A percentile compares a stretch with the other conserved stretches of the same genome.
phyloP scores from a whole-genome alignment of 2,797 vertebrate species.

The Jordanella pulchra region DNA sequence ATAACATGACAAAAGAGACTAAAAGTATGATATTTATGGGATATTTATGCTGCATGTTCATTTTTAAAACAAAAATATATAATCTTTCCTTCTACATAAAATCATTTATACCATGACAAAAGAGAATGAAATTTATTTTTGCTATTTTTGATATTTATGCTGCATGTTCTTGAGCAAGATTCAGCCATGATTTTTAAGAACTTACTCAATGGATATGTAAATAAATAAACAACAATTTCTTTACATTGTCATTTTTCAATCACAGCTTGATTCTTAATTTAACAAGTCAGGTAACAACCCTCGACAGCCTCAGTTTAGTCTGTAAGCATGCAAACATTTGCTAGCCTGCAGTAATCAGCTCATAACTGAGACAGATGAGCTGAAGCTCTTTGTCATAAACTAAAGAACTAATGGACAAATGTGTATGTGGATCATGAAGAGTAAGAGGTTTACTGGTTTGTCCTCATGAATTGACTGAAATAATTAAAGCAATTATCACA shows the following conservation, averaged over 20 bases:
- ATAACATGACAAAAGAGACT: too few relatives aligned
- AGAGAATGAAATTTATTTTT: too few relatives aligned
- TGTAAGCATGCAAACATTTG: not conserved
- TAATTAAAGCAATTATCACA: constrained; percentile 11
- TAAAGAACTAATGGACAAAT: constrained; percentile 3
- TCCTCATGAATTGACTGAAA: constrained; percentile 8
- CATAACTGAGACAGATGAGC: not conserved
- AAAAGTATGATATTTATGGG: too few relatives aligned
- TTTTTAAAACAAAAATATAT: too few relatives aligned
- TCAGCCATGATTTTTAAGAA: not conserved
- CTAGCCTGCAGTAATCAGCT: not conserved
- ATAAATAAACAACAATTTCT: too few relatives aligned
- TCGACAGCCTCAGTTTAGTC: not conserved
- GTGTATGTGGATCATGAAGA: not conserved
- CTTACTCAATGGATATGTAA: too few relatives aligned
- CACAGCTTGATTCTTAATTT: not conserved
- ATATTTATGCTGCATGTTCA: too few relatives aligned
- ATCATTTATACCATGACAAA: not conserved
- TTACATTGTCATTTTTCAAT: not conserved
- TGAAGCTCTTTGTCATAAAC: not conserved
- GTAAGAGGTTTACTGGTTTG: not conserved
- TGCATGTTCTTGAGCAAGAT: too few relatives aligned
- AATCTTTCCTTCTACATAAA: not conserved
- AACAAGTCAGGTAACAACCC: not conserved
- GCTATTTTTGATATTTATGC: too few relatives aligned